Conservation (phyloP, 2,113 vertebrate genomes). For the Lamprologus ornatipinnis region DNA sequence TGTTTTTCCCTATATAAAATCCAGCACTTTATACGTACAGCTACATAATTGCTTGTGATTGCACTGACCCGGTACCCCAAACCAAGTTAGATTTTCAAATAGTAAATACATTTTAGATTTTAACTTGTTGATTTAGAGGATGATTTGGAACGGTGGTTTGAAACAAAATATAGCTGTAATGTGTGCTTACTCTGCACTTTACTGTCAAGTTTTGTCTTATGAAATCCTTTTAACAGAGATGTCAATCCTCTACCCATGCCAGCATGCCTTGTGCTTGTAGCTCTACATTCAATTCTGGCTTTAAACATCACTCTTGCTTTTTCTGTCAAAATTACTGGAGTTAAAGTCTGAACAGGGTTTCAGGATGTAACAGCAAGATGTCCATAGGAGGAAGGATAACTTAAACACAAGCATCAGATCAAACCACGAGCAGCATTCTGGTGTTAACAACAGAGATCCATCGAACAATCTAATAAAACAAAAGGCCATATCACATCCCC, state of each 20-base stretch:
- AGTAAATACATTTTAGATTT: neutral
- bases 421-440: neutral
- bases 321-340: neutral
- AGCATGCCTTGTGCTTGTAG: neutral
- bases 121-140: neutral
- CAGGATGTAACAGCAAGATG: neutral
- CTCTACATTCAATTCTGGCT: neutral
- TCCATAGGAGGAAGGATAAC: neutral
- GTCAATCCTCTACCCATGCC: neutral
- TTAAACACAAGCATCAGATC: neutral
- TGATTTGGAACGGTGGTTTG: neutral
- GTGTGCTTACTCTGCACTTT: neutral
- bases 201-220: neutral
- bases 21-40: neutral
- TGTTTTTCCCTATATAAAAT: neutral
- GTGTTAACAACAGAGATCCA: neutral
- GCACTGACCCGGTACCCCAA: neutral
- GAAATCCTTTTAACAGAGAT: neutral
- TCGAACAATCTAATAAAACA: constrained; percentile 26
- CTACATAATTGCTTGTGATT: neutral
- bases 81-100: neutral
- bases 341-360: neutral
- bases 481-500: constrained; percentile 5
- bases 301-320: neutral
- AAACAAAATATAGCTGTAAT: neutral